Evolutionary conservation across 2,888 invertebrate species (phyloP).

Genomic region (Troides oblongomaculatus): DNA sequence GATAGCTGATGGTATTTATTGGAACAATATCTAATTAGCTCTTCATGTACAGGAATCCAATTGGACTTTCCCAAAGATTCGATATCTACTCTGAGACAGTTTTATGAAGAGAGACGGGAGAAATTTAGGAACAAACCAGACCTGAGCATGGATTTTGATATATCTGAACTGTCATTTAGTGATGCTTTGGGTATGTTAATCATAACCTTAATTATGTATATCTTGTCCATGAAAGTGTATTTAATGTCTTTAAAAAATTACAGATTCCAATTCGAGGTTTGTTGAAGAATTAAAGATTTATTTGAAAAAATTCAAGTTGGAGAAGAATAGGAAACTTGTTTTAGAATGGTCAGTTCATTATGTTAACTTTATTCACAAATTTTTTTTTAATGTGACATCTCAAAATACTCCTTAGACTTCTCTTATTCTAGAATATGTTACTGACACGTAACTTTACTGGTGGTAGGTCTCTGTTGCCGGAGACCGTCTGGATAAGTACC

Average conservation of each 20-base stretch:
- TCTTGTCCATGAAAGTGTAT: neutral
- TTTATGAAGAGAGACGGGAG: slow-evolving; percentile 51
- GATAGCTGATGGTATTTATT: neutral
- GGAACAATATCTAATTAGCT: neutral
- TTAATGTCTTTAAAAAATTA: neutral
- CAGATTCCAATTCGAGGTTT: slow-evolving; percentile 53
- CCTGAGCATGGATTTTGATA: slow-evolving; percentile 57
- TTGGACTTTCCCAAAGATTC: slow-evolving; percentile 54
- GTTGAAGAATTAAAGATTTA: slow-evolving; percentile 61
- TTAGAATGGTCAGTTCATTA: slow-evolving; percentile 55
- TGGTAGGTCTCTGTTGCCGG: no score
- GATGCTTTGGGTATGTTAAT: slow-evolving; percentile 45
- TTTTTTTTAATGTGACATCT: neutral
- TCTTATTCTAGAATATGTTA: neutral
- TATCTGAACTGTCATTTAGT: slow-evolving; percentile 49
- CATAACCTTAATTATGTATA: neutral
- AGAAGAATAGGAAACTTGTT: slow-evolving; percentile 65
- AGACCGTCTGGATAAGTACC: no score
- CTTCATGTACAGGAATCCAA: slow-evolving; percentile 43
- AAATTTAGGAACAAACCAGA: slow-evolving; percentile 44
- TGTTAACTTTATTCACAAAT: neutral
- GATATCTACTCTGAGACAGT: slow-evolving; percentile 48
- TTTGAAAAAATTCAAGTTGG: slow-evolving; percentile 61
- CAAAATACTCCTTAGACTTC: neutral
- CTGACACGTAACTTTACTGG: no score